phyloP scores from a whole-genome alignment of 1,140 invertebrate genomes.

The Melipona quadrifasciata region DNA sequence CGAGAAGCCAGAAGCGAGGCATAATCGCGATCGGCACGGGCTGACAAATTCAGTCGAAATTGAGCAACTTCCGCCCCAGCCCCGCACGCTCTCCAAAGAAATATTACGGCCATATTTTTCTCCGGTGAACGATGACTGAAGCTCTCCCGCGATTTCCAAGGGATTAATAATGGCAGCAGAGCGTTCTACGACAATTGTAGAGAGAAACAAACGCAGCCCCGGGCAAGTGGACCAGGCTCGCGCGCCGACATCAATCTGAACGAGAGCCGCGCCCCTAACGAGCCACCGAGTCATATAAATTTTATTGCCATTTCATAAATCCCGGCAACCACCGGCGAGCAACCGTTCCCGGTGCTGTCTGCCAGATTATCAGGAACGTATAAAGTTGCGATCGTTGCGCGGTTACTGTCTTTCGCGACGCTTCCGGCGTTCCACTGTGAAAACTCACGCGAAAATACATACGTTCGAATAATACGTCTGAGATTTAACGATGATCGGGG shows the following conservation, averaged over 20 bases:
- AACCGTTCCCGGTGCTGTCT: conserved; percentile 64
- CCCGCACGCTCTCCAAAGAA: conserved; percentile 24
- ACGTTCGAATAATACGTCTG: conserved; percentile 28
- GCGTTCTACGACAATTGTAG: conserved; percentile 60
- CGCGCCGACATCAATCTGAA: conserved; percentile 71
- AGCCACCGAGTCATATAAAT: conserved; percentile 76
- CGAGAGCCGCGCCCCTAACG: conserved; percentile 71
- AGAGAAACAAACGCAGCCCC: conserved; percentile 65
- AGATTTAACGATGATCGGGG: background rate
- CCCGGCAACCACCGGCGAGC: conserved; percentile 65
- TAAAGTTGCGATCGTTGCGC: conserved; percentile 62
- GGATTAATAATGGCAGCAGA: conserved; percentile 65
- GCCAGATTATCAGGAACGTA: conserved; percentile 71
- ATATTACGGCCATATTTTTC: conserved; percentile 56
- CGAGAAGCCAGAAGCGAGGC: background rate
- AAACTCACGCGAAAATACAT: conserved; percentile 43
- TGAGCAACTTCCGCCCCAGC: conserved; percentile 23
- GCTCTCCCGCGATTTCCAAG: conserved; percentile 59
- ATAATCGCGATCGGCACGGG: conserved; percentile 19
- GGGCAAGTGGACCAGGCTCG: conserved; percentile 68
- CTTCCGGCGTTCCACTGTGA: background rate
- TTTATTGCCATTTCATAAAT: conserved; percentile 78
- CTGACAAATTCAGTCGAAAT: conserved; percentile 50
- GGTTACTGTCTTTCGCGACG: conserved; percentile 41
- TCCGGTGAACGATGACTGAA: conserved; percentile 53